phyloP scores from a whole-genome alignment of 2,113 vertebrate genomes.

The Sialia sialis region DNA sequence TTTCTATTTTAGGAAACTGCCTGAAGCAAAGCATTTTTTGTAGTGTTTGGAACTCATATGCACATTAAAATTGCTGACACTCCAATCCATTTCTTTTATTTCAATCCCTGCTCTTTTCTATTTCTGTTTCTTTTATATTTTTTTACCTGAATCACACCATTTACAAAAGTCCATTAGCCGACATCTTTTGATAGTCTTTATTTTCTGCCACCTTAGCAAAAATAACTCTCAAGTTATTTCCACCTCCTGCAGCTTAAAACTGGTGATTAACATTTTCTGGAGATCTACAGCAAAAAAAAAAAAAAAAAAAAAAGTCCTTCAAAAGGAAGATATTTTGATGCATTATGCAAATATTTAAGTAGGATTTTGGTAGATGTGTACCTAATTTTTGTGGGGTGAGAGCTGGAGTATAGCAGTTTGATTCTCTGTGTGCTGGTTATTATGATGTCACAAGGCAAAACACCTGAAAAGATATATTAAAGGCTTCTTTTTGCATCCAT shows the following conservation, averaged over 20 bases:
- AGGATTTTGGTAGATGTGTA: not conserved
- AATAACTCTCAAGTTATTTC: not conserved
- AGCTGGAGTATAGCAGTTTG: not conserved
- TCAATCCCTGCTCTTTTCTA: not conserved
- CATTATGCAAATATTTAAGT: not conserved
- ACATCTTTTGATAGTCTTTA: not conserved
- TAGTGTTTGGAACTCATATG: not conserved
- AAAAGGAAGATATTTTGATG: not conserved
- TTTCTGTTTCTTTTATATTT: not conserved
- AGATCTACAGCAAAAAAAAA: not conserved
- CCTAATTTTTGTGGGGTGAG: not conserved
- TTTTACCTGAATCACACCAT: not conserved
- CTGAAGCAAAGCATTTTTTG: not conserved
- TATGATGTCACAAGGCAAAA: not conserved
- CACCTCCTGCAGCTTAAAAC: not conserved
- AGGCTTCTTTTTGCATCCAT: not conserved
- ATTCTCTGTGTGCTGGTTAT: not conserved
- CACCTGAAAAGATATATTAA: not conserved
- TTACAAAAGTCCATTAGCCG: not conserved
- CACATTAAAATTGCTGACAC: not conserved
- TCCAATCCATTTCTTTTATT: not conserved
- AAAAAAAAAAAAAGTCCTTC: not conserved
- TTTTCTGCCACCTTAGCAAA: not conserved
- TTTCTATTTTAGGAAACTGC: conserved; percentile 16
- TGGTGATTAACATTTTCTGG: not conserved